phyloP scores from a whole-genome alignment of 1,140 invertebrate species.

The Lycorma delicatula region DNA sequence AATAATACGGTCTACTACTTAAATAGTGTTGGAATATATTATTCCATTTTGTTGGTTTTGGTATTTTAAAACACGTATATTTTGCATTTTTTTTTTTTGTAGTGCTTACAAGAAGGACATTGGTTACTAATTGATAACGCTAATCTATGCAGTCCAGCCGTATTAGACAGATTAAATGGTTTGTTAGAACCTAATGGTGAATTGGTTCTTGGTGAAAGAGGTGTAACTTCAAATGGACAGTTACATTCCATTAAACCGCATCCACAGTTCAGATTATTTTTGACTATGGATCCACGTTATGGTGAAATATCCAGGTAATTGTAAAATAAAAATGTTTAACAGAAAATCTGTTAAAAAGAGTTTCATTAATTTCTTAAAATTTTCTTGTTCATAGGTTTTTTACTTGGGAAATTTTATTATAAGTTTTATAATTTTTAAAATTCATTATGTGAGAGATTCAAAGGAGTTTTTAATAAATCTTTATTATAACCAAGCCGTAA shows the following conservation, averaged over 20 bases:
- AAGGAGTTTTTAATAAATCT: no score
- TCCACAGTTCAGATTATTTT: conserved; percentile 84
- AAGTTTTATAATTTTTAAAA: no score
- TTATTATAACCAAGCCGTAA: no score
- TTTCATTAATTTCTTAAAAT: no score
- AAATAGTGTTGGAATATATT: no score
- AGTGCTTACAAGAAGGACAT: conserved; percentile 70
- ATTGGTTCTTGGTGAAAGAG: conserved; percentile 85
- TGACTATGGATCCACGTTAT: conserved; percentile 89
- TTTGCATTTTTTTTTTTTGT: conserved; percentile 21
- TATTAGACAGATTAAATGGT: conserved; percentile 92
- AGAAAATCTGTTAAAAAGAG: no score
- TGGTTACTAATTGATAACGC: conserved; percentile 96
- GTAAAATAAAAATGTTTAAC: no score
- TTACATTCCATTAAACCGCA: conserved; percentile 75
- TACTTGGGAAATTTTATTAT: no score
- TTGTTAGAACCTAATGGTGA: conserved; percentile 88
- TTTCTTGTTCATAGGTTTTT: no score
- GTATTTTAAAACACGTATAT: not conserved
- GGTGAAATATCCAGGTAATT: conserved; percentile 90
- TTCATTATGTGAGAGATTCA: no score
- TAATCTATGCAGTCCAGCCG: conserved; percentile 92
- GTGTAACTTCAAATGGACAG: conserved; percentile 58
- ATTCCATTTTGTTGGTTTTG: not conserved
- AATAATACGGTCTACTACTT: no score